Evolutionary conservation across 2,797 vertebrate species (phyloP), one percentile per base, ranked within the genome.

Genomic region (Microchirus variegatus): DNA sequence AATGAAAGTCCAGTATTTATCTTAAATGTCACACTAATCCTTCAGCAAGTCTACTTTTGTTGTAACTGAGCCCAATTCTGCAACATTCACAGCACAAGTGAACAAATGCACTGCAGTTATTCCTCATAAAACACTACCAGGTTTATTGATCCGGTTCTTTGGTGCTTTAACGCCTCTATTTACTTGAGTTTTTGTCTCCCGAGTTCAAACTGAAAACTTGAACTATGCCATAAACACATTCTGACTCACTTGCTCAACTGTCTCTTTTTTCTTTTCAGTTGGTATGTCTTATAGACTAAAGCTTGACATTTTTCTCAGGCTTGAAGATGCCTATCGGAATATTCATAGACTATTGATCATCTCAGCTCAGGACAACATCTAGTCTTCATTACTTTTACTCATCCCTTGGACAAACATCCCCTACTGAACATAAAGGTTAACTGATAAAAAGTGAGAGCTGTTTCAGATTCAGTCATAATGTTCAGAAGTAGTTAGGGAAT

Each of bases 271-370:
- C 43, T 53, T 26, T 52, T 64, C 54, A 18, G 5, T 50, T 53
- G 10, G 51, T 17, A 16, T 62, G 48, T 67, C 56, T 63, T 45
- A 53, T 53, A 48, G 60, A 70, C 37, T 52, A 67, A 77, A 65
- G 3, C n/a, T 63, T 82, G 81, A 77, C 68, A 81, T 89, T 81
- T 87, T 77, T 75, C 78, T 77, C 53, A 55, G 54, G 64, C 56
- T 38, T 13, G 41, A 40, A 65, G 63, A 80, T 58, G 62, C 77
- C 74, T 80, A 88, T 88, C 75, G 73, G 86, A 90, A 91, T 91
- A 90, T 90, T 90, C 87, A 91, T 87, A 80, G 82, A 56, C n/a
- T 86, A 90, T 91, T 41, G 84, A 90, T 90, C 75, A 52, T 58
- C 79, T 71, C 47, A 50, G 63, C 59, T 31, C 58, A 55, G 68